Evolutionary conservation across 2,113 vertebrate genomes (phyloP).

Genomic region (Scophthalmus maximus): DNA sequence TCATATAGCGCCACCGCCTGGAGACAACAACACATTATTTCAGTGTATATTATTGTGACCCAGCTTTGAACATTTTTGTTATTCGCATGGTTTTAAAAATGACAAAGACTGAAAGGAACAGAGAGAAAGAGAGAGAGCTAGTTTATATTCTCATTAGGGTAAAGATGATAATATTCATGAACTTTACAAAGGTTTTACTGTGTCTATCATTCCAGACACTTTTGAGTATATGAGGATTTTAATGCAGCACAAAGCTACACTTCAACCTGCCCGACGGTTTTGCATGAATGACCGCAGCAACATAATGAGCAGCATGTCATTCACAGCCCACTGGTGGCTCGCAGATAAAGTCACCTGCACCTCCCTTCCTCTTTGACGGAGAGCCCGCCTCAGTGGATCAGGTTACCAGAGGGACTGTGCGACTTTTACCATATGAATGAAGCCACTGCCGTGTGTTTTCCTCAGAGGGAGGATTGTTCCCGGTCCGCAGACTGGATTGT

Average conservation of each 20-base stretch:
- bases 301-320: conserved; percentile 68
- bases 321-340: conserved; percentile 68
- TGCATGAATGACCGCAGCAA: conserved; percentile 65
- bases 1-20: neutral
- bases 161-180: neutral
- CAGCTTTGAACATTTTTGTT: neutral
- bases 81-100: neutral
- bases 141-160: neutral
- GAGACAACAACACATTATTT: neutral
- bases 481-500: conserved; percentile 58
- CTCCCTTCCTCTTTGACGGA: conserved; percentile 60
- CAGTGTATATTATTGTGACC: too few species aligned
- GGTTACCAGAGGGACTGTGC: conserved; percentile 70
- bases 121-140: neutral
- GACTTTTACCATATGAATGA: conserved; percentile 79
- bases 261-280: conserved; percentile 63
- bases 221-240: conserved; percentile 14
- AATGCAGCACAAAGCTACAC: conserved; percentile 59
- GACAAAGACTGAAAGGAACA: neutral
- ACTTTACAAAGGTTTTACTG: neutral
- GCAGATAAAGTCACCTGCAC: conserved; percentile 72
- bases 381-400: conserved; percentile 57
- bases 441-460: conserved; percentile 48
- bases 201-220: neutral
- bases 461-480: conserved; percentile 44